phyloP scores from a whole-genome alignment of 2,888 invertebrate genomes.

The Fabriciana adippe region DNA sequence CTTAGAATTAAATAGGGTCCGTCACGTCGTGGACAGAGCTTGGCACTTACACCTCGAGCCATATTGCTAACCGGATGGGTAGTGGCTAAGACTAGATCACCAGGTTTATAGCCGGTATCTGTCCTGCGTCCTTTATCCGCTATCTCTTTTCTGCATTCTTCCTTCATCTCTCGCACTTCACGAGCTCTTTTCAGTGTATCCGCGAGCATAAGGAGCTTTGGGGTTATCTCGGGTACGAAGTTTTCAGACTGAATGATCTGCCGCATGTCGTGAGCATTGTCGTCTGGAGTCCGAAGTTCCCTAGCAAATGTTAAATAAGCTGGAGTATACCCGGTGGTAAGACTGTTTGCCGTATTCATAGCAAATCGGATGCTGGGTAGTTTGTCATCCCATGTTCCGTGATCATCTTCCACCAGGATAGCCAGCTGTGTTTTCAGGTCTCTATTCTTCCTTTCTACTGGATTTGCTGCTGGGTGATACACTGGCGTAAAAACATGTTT shows the following conservation, averaged over 20 bases:
- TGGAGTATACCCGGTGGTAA: slow-evolving; percentile 34
- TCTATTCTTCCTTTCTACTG: slow-evolving; percentile 38
- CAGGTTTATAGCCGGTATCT: not conserved
- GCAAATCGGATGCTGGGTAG: slow-evolving; percentile 55
- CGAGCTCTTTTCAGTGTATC: slow-evolving; percentile 23
- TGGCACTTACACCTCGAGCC: not conserved
- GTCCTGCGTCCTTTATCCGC: not conserved
- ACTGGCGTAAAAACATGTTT: slow-evolving; percentile 42
- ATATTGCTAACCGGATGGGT: not conserved
- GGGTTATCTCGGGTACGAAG: slow-evolving; percentile 42
- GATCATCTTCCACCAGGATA: slow-evolving; percentile 38
- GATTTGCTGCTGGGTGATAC: slow-evolving; percentile 39
- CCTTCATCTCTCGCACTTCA: not conserved
- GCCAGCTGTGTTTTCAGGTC: slow-evolving; percentile 41
- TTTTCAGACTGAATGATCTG: slow-evolving; percentile 43
- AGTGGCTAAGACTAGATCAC: not conserved
- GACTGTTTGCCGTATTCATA: slow-evolving; percentile 49
- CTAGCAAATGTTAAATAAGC: slow-evolving; percentile 44
- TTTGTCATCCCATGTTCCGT: slow-evolving; percentile 46
- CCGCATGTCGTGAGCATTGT: slow-evolving; percentile 27
- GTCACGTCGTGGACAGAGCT: not conserved
- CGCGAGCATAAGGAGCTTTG: slow-evolving; percentile 22
- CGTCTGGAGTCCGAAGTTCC: slow-evolving; percentile 41
- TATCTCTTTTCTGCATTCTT: not conserved
- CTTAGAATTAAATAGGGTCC: not conserved